Conservation (phyloP, 2,113 vertebrate species). For the Anser cygnoides region DNA sequence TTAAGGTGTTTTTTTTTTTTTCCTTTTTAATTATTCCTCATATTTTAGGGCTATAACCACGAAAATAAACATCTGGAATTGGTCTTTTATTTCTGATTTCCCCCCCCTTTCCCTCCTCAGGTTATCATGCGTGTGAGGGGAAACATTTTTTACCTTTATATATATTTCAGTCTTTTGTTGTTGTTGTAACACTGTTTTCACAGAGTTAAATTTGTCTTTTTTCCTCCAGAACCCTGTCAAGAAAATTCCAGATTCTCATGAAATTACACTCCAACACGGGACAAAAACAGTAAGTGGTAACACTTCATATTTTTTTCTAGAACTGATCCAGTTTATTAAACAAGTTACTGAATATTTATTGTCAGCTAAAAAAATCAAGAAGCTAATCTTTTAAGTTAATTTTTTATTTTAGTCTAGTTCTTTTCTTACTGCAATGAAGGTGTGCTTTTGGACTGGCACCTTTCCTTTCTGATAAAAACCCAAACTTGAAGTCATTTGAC, state of each 20-base stretch:
- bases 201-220: background rate
- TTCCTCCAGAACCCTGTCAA: slow-evolving; percentile 87
- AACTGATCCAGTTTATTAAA: background rate
- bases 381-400: background rate
- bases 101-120: background rate
- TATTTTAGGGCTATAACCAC: background rate
- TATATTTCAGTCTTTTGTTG: background rate
- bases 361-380: background rate
- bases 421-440: background rate
- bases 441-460: background rate
- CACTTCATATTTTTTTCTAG: background rate
- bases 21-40: background rate
- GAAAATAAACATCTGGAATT: background rate
- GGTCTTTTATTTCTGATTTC: background rate
- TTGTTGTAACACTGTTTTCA: background rate
- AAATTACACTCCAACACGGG: slow-evolving; percentile 93
- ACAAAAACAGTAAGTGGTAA: slow-evolving; percentile 87
- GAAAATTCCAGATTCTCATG: slow-evolving; percentile 95
- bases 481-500: background rate
- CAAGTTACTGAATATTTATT: background rate
- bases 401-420: background rate
- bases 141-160: background rate
- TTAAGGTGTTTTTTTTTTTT: background rate
- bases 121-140: background rate
- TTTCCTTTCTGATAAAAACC: background rate